Evolutionary conservation across 2,113 vertebrate species (phyloP), one percentile per base, ranked within the genome.

Genomic region (Gulo gulo): DNA sequence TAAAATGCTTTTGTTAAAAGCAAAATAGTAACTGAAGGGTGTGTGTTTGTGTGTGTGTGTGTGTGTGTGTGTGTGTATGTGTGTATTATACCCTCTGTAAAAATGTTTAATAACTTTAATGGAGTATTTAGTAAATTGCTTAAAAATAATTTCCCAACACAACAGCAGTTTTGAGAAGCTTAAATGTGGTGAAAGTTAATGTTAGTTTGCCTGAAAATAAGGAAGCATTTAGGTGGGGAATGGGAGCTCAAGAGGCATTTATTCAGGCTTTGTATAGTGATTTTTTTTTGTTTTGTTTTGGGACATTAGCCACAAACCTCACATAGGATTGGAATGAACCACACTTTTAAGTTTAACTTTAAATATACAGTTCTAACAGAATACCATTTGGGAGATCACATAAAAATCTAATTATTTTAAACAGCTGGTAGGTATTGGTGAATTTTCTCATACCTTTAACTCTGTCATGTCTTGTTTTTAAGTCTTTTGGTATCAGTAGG

Each of bases 191-290:
- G 90, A 90, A 97, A 91, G 85, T 79, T 97, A 78, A 90, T 90
- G 34, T 90, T 92, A 71, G 45, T 80, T 94, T 97, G 80, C 89
- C 11, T 76, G 80, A 94, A 97, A 97, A 88, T n/a, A 83, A 94
- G 15, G 50, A 95, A 76, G 24, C 50, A 47, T 74, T 95, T 94
- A 95, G 85, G 65, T 82, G 80, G 63, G 63, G 57, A 94, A 67
- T 76, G 59, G 87, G 34, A 96, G 83, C 88, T 91, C 73, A 96
- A 81, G 91, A 97, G 96, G 63, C 95, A 91, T 98, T 95, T 96
- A 95, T 96, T 97, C 86, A 97, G 94, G 78, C 59, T 92, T 97
- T 96, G 42, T 91, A 57, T 94, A 91, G 76, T 87, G n/a, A 59
- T 34, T 76, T 87, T 31, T 97, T 55, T 59, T 61, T 61, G 24